Base-by-base conservation (phyloP, 2,888 invertebrate genomes). In the Alcis repandata region DNA sequence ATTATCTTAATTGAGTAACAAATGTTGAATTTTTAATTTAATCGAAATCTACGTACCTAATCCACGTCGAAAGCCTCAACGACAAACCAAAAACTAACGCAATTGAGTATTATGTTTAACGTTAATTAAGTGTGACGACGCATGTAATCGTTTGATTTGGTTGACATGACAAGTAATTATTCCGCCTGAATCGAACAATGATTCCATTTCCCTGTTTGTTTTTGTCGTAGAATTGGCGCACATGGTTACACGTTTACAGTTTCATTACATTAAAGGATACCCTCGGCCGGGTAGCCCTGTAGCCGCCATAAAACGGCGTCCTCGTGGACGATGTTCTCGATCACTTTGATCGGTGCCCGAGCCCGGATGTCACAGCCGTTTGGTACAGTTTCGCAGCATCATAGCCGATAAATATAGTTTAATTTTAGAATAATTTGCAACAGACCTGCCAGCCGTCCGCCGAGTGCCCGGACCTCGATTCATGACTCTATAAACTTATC, bases 351-450 rank as follows among this genome's bases (percentile, higher is more conserved):
- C 90, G 85, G 85, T 1, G 45, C 22, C 43, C 58, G 53, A 41
- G n/a, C 36, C 54, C 88, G 89, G 88, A 87, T 89, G 91, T 90
- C 91, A 82, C 85, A 84, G 83, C 82, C 85, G 84, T 87, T 86
- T 76, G 78, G 76, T 78, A 81, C 81, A 80, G 80, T 81, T 83
- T 82, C 80, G 81, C 79, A 83, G 79, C 81, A 76, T 76, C 78
- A 77, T 74, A 73, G 32, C 78, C 83, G 79, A 89, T 87, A 89
- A 85, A 88, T 85, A 84, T 78, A 78, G 79, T 80, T 84, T 88
- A 88, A 88, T 84, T 88, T 89, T 89, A 88, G 89, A 84, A 85
- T 87, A 87, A 87, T 86, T 87, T 79, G 85, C 84, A 83, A 75
- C 85, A 82, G 82, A 77, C 76, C 82, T 77, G 78, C 80, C 76